Conservation (phyloP, 2,113 vertebrate species). For the Hylia prasina region DNA sequence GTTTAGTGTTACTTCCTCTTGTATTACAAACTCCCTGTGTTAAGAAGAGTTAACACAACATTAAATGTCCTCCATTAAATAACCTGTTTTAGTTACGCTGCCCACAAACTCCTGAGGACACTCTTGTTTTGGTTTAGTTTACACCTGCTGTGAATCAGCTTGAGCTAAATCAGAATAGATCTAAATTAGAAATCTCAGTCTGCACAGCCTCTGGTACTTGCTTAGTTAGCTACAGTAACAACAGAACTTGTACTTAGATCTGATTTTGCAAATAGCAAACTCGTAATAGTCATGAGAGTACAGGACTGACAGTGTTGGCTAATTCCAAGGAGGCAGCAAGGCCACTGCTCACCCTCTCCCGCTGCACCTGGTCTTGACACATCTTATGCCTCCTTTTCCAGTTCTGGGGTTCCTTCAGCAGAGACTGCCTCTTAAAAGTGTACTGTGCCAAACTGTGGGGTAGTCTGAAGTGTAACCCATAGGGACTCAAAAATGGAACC, state of each 20-base stretch:
- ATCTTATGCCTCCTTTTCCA: not conserved
- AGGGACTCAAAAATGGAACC: not conserved
- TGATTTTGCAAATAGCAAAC: not conserved
- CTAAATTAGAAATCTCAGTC: not conserved
- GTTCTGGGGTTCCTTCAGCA: conserved; percentile 29
- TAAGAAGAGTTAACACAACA: not conserved
- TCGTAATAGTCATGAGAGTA: not conserved
- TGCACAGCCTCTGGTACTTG: not conserved
- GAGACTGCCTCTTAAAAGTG: conserved; percentile 37
- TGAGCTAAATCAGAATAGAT: not conserved
- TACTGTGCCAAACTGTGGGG: conserved; percentile 42
- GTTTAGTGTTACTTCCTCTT: not conserved
- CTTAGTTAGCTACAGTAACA: not conserved
- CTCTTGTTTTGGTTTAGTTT: not conserved
- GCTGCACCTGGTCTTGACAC: not conserved
- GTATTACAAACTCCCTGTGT: not conserved
- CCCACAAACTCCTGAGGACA: not conserved
- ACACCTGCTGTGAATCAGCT: conserved; percentile 15
- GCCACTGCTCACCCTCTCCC: not conserved
- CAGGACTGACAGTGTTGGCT: not conserved
- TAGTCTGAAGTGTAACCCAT: not conserved
- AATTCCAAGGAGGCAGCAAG: not conserved
- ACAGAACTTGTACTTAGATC: not conserved
- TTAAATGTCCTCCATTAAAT: not conserved
- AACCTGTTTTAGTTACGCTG: not conserved